Percentiles rank a stretch among this genome's conserved stretches.
These are phyloP conservation scores for Nyleta sp. DNA, from an alignment of 2,888 invertebrate species.

Conservation along the genomic window DNA sequence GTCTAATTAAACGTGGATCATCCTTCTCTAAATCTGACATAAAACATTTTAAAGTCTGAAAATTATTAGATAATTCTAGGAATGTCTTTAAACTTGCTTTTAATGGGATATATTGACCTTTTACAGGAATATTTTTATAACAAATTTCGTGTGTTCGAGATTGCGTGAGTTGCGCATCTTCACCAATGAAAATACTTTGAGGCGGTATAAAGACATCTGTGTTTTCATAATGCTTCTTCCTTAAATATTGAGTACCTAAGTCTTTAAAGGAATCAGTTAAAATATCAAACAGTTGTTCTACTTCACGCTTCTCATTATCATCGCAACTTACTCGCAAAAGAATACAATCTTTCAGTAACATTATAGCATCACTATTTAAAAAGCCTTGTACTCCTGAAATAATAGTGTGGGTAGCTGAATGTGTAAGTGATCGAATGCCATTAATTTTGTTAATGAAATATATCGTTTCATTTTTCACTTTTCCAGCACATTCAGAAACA, in stretches of 20 bases:
- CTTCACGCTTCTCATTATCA: not conserved
- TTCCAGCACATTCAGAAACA: not conserved
- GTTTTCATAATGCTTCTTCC: not conserved
- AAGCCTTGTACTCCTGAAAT: not conserved
- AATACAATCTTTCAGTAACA: not conserved
- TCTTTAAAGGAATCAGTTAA: not conserved
- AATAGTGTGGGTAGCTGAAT: not conserved
- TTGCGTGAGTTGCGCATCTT: not conserved
- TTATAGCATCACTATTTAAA: not conserved
- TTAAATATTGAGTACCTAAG: not conserved
- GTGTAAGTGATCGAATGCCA: not conserved
- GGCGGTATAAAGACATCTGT: not conserved
- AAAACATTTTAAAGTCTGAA: conserved; percentile 10
- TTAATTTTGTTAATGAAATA: not conserved
- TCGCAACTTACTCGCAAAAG: not conserved
- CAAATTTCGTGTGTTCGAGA: not conserved
- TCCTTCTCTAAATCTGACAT: conserved; percentile 7
- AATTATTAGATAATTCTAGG: conserved; percentile 19
- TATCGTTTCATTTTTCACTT: not conserved
- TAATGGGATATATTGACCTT: conserved; percentile 26
- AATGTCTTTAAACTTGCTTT: conserved; percentile 16
- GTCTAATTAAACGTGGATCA: not conserved
- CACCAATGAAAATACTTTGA: not conserved
- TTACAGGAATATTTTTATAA: conserved; percentile 10
- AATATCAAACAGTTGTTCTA: not conserved